Evolutionary conservation across 2,888 invertebrate genomes (phyloP), one percentile per base, ranked within the genome.

Genomic region (Octodonta nipae): DNA sequence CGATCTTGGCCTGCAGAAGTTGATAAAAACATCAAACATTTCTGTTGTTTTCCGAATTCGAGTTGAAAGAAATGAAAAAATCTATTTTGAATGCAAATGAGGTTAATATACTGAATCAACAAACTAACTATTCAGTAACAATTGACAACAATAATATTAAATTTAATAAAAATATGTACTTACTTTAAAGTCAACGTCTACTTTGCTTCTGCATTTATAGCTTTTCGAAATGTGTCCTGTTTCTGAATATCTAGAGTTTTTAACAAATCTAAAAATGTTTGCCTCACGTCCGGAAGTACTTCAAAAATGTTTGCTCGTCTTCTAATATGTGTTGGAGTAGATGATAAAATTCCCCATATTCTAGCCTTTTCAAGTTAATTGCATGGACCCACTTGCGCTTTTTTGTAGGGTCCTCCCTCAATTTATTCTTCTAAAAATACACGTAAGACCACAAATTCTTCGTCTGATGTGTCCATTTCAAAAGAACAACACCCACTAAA

Each of bases 181-280:
- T 24, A 31, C 25, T 31, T 31, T 14, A 31, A 26, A 16, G 35
- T 35, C 5, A 33, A 28, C 26, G 35, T 32, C 31, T 32, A 27
- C 13, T 32, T 33, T 34, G 29, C 33, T 36, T 36, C 36, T 24
- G 30, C 25, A 14, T 24, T 26, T 25, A 36, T 33, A 20, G 33
- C 29, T 36, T 36, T 36, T 22, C 36, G 24, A 28, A 36, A 33
- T 10, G 36, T 36, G 29, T 33, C 29, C 25, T 32, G 29, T 30
- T 28, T 34, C 26, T 29, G 22, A 20, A 20, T 25, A 11, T 28
- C 29, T 34, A 36, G 15, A 25, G 34, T 29, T 20, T 36, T 26
- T 13, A 36, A 24, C 17, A 33, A 22, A 15, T 33, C 32, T 33
- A 28, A 27, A 36, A 36, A 17, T 33, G 28, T 20, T 12, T 26